A percentile compares a stretch with the other conserved stretches of the same genome.
These are phyloP conservation scores for Anguilla marmorata DNA, from an alignment of 2,797 vertebrate genomes.

Conservation along the genomic window DNA sequence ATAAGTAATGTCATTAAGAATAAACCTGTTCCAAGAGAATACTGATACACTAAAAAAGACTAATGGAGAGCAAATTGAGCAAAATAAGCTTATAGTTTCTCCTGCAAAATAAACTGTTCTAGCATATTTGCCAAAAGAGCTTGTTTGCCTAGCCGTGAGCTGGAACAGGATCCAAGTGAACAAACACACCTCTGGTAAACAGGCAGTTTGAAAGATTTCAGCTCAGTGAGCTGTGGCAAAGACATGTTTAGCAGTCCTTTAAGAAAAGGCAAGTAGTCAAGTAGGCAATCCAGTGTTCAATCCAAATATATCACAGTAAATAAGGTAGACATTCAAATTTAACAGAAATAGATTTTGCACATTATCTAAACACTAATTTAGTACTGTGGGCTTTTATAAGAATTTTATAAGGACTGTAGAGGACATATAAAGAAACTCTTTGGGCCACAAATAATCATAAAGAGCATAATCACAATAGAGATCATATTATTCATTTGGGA, in stretches of 20 bases:
- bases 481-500: neutral
- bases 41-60: neutral
- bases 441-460: neutral
- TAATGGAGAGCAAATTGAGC: neutral
- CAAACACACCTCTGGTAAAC: conserved; percentile 70
- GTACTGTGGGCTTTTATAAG: neutral
- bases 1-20: neutral
- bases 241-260: neutral
- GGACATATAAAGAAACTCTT: neutral
- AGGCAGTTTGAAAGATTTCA: conserved; percentile 26
- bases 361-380: neutral
- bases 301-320: neutral
- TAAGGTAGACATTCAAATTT: neutral
- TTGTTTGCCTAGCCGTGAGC: conserved; percentile 41
- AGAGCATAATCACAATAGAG: neutral
- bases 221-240: neutral
- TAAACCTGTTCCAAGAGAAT: neutral
- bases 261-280: neutral
- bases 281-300: neutral
- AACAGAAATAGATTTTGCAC: neutral
- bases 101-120: conserved; percentile 23
- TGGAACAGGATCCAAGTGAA: conserved; percentile 72
- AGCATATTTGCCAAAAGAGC: conserved; percentile 23
- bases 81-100: neutral
- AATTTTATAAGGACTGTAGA: neutral